phyloP scores from a whole-genome alignment of 2,113 vertebrate genomes.

The Reinhardtius hippoglossoides region DNA sequence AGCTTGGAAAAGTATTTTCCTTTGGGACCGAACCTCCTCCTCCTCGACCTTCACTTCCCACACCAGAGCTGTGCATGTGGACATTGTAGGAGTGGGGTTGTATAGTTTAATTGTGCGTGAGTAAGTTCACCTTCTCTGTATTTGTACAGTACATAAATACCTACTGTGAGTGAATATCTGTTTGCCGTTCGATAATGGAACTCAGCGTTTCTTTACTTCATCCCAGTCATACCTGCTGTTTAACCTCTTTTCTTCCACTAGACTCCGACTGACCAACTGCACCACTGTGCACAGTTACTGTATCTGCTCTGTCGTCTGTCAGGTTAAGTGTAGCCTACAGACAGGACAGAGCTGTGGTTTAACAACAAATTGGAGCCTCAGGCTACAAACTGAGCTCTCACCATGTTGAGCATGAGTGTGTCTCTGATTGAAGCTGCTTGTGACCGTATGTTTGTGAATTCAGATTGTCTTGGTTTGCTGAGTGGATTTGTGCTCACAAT shows the following conservation, averaged over 20 bases:
- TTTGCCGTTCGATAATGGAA: too few species aligned
- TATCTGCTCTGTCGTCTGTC: slow-evolving; percentile 24
- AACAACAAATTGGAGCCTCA: slow-evolving; percentile 35
- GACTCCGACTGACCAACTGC: slow-evolving; percentile 10
- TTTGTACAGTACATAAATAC: slow-evolving; percentile 3
- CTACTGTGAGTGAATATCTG: background rate
- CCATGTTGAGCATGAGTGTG: slow-evolving; percentile 10
- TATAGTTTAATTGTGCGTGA: slow-evolving; percentile 1
- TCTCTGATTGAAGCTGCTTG: slow-evolving; percentile 7
- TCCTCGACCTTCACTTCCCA: slow-evolving; percentile 42
- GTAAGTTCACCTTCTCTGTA: slow-evolving; percentile 1
- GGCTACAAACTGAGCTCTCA: slow-evolving; percentile 30
- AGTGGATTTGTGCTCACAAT: background rate
- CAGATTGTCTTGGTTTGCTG: background rate
- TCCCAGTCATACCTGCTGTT: background rate
- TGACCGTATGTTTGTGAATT: slow-evolving; percentile 4
- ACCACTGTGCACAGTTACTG: slow-evolving; percentile 9
- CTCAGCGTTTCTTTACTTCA: background rate
- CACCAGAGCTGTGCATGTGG: slow-evolving; percentile 8
- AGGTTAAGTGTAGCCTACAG: slow-evolving; percentile 36
- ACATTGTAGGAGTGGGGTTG: background rate
- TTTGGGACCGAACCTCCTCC: slow-evolving; percentile 18
- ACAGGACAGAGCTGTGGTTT: slow-evolving; percentile 14
- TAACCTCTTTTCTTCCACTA: slow-evolving; percentile 1
- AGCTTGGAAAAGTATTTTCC: slow-evolving; percentile 6